Evolutionary conservation across 1,140 invertebrate species (phyloP), one percentile per base, ranked within the genome.

Genomic region (Ganaspis sp.): DNA sequence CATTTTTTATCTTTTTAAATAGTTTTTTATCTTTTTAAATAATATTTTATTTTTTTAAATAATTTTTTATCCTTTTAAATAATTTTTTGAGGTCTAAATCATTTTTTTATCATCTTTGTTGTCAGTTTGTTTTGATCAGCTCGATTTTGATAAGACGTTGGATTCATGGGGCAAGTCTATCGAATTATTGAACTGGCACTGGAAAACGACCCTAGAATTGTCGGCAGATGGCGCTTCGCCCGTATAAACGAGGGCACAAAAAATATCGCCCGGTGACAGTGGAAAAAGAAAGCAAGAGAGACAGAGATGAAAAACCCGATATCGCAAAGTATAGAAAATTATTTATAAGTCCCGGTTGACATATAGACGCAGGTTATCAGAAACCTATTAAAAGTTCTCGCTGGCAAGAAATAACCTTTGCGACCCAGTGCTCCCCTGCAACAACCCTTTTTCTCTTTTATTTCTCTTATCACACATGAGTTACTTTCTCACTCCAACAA

Each of bases 381-480:
- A 86, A 87, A 87, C 82, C 82, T 87, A 87, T 87, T 87, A 87
- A 87, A 87, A 87, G 85, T 87, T 87, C 83, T 85, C 83, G 79
- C 80, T 71, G 81, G 78, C 74, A 76, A 83, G 82, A 87, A 86
- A 85, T 85, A 86, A 86, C 80, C 80, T 85, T 70, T 72, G 74
- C 73, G 79, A 73, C 80, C 70, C 70, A 23, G 70, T 72, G 23
- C 76, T 69, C 78, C 78, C 83, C 74, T 83, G 26, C 19, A 77
- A 74, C 76, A 76, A 72, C 76, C 80, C 84, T 85, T 75, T 79
- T 73, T 37, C 71, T 40, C 64, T 75, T 75, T 70, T 45, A 29
- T 72, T 76, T 71, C 72, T 26, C 53, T 19, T 9, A 15, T 49
- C 54, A 34, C 69, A 9, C 26, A 64, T 11, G 23, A 26, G 12